These are phyloP conservation scores for Anabas testudineus DNA, from an alignment of 2,797 vertebrate species.

Conservation along the genomic window DNA sequence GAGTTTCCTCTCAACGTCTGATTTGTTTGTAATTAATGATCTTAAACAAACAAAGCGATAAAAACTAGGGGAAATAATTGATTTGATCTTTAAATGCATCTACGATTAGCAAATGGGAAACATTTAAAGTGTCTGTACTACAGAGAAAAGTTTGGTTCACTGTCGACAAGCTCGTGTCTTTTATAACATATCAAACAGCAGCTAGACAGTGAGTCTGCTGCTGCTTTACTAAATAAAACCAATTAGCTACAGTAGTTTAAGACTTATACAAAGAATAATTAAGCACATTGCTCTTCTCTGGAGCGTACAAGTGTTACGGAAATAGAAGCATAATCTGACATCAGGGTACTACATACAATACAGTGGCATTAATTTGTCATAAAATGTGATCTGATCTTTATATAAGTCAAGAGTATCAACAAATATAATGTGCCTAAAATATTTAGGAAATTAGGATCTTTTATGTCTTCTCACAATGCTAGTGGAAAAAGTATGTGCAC, in stretches of 20 bases:
- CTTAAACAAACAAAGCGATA: slow-evolving; percentile 60
- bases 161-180: slow-evolving; percentile 12
- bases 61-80: slow-evolving; percentile 65
- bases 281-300: background rate
- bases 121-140: background rate
- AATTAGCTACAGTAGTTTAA: background rate
- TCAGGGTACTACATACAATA: no score
- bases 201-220: slow-evolving; percentile 7
- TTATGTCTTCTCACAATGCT: no score
- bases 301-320: background rate
- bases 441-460: no score
- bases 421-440: no score
- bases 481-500: no score
- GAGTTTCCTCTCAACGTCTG: slow-evolving; percentile 3
- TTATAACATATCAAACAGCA: background rate
- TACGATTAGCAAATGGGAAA: slow-evolving; percentile 41
- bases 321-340: background rate
- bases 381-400: no score
- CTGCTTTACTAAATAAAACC: slow-evolving; percentile 14
- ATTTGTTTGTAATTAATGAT: slow-evolving; percentile 68
- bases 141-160: slow-evolving; percentile 22
- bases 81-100: slow-evolving; percentile 50
- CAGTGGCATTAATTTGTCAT: no score
- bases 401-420: no score
- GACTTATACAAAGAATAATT: background rate